Percentiles rank a stretch among this genome's conserved stretches.
Conservation (phyloP, 2,797 vertebrate genomes). For the Choloepus didactylus region DNA sequence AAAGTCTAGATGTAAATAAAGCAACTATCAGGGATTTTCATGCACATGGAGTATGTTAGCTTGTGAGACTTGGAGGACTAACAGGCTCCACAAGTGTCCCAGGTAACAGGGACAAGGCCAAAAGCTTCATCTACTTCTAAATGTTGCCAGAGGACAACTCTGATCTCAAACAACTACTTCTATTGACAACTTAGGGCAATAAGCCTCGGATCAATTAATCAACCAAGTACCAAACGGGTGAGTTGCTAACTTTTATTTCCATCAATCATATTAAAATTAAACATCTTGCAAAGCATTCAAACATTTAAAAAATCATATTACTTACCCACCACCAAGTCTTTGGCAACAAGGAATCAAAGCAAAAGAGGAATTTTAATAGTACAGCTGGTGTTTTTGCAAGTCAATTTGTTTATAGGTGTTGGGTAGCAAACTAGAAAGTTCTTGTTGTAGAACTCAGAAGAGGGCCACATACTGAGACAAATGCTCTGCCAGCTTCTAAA, state of each 20-base stretch:
- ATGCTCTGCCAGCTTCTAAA: not conserved
- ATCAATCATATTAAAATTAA: constrained; percentile 60
- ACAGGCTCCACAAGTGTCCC: not conserved
- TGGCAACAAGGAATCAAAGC: constrained; percentile 70
- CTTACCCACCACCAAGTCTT: constrained; percentile 38
- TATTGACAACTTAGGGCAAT: not conserved
- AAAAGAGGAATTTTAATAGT: constrained; percentile 68
- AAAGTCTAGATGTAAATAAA: constrained; percentile 2
- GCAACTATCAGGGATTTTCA: not conserved
- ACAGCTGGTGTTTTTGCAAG: constrained; percentile 66
- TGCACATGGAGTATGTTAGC: not conserved
- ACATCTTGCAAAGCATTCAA: constrained; percentile 54
- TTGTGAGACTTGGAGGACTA: not conserved
- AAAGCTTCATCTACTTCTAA: not conserved
- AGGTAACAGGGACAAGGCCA: not conserved
- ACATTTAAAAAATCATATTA: constrained; percentile 66
- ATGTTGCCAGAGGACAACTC: not conserved
- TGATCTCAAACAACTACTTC: not conserved
- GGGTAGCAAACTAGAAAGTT: constrained; percentile 70
- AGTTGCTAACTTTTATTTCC: constrained; percentile 54
- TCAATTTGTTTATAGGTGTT: constrained; percentile 65
- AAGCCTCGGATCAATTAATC: constrained; percentile 21
- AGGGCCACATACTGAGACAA: not conserved
- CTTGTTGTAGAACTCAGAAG: constrained; percentile 51
- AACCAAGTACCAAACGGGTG: not conserved